These are phyloP conservation scores for Drosophila obscura DNA, from an alignment of 1,140 invertebrate genomes.

Conservation along the genomic window DNA sequence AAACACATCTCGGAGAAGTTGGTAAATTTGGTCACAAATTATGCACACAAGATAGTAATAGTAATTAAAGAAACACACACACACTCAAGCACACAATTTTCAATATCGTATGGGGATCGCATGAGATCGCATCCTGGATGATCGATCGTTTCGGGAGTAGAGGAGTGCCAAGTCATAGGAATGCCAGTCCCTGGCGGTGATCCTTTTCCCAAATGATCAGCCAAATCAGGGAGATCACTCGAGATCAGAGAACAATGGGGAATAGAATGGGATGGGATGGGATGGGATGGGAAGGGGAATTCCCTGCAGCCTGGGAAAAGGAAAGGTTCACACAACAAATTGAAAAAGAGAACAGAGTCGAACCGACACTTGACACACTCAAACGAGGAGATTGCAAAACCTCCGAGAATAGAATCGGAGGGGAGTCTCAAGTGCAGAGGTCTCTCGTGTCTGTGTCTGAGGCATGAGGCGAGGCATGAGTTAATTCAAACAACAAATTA, in stretches of 20 bases:
- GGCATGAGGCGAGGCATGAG: slow-evolving; percentile 40
- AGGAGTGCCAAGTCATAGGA: slow-evolving; percentile 39
- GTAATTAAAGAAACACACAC: not conserved
- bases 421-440: slow-evolving; percentile 57
- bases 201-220: slow-evolving; percentile 19
- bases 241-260: slow-evolving; percentile 7
- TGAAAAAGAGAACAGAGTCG: slow-evolving; percentile 8
- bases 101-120: too few relatives aligned
- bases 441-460: not conserved
- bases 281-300: not conserved
- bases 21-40: slow-evolving; percentile 46
- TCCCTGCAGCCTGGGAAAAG: not conserved
- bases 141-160: slow-evolving; percentile 11
- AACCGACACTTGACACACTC: slow-evolving; percentile 57
- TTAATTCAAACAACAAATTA: slow-evolving; percentile 72
- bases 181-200: not conserved
- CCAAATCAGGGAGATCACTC: not conserved
- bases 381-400: slow-evolving; percentile 56
- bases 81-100: too few relatives aligned
- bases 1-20: slow-evolving; percentile 11
- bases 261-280: not conserved
- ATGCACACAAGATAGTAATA: slow-evolving; percentile 9
- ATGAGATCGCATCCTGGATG: too few relatives aligned
- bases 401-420: slow-evolving; percentile 65
- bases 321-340: slow-evolving; percentile 3